Conservation (phyloP, 2,797 vertebrate genomes). For the Clarias fuscus region DNA sequence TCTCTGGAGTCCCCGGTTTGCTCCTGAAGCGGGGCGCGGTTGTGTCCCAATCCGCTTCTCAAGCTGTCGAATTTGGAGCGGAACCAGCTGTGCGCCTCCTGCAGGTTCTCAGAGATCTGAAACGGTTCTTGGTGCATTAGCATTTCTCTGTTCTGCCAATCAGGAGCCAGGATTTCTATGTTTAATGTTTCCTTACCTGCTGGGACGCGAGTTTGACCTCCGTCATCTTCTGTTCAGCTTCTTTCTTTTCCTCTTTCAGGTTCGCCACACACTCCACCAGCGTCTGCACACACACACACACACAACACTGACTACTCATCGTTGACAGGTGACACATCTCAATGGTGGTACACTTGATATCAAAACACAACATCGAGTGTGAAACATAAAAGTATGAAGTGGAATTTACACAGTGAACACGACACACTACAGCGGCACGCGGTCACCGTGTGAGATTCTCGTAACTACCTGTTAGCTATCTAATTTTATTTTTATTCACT, state of each 20-base stretch:
- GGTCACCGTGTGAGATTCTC: too few relatives aligned
- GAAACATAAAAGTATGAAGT: too few relatives aligned
- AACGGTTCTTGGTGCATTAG: too few relatives aligned
- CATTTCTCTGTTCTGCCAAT: background rate
- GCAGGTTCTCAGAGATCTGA: slow-evolving; percentile 68
- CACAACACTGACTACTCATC: background rate
- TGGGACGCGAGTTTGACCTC: slow-evolving; percentile 71
- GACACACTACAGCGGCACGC: too few relatives aligned
- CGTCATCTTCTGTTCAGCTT: slow-evolving; percentile 64
- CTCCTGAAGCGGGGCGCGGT: slow-evolving; percentile 18
- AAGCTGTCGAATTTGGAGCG: slow-evolving; percentile 63
- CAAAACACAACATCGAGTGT: too few relatives aligned
- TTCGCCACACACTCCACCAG: slow-evolving; percentile 64
- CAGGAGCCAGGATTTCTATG: background rate
- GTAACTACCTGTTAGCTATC: too few relatives aligned
- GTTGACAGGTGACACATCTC: background rate
- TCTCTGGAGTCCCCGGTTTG: background rate
- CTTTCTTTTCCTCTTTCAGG: slow-evolving; percentile 66
- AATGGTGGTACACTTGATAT: background rate
- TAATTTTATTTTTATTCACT: background rate
- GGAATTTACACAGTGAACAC: too few relatives aligned
- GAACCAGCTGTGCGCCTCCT: slow-evolving; percentile 69
- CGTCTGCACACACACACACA: slow-evolving; percentile 60
- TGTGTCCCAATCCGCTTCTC: slow-evolving; percentile 59
- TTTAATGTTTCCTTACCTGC: slow-evolving; percentile 56